Evolutionary conservation across 2,888 invertebrate genomes (phyloP), one percentile per base, ranked within the genome.

Genomic region (Latrodectus hesperus): DNA sequence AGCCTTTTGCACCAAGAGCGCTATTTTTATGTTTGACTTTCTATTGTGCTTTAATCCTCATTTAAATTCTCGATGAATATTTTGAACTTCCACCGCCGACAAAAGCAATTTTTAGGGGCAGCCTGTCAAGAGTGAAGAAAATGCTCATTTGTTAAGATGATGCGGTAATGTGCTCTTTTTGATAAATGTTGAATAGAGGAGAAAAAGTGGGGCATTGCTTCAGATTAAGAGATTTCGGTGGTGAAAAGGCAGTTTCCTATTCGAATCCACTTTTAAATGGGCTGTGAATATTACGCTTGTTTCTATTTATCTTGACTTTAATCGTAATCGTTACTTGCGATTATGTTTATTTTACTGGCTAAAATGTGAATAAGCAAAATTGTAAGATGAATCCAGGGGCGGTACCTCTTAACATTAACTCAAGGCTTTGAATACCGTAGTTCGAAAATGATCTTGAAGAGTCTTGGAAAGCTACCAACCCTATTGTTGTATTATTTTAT

Each of bases 21-120:
- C 51, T 64, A 64, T 72, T 80, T 80, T 74, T 81, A 38, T 81
- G 64, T 80, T 80, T 71, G 74, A 73, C 53, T 81, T 81, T 81
- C 81, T 65, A 67, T 74, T 81, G 81, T 81, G 74, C 53, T 53
- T 53, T 81, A 81, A 81, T 81, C 81, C 74, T 73, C 64, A 81
- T 81, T 81, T 74, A 81, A 81, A 81, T 81, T 81, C 81, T 55
- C 81, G 67, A 81, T 74, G 81, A 73, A 81, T 81, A 81, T 74
- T 73, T 74, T 81, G 73, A 68, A 73, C 53, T 81, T 67, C 67
- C 67, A 53, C 73, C 55, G 22, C 14, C 26, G 73, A 65, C 65
- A 81, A 72, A 49, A 73, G n/a, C 12, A 22, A 64, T 49, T 17
- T 60, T 67, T 67, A 49, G 22, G 75, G n/a, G 10, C 10, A n/a